These are phyloP conservation scores for Drosophila lutescens DNA, from an alignment of 2,888 invertebrate genomes.

Conservation along the genomic window DNA sequence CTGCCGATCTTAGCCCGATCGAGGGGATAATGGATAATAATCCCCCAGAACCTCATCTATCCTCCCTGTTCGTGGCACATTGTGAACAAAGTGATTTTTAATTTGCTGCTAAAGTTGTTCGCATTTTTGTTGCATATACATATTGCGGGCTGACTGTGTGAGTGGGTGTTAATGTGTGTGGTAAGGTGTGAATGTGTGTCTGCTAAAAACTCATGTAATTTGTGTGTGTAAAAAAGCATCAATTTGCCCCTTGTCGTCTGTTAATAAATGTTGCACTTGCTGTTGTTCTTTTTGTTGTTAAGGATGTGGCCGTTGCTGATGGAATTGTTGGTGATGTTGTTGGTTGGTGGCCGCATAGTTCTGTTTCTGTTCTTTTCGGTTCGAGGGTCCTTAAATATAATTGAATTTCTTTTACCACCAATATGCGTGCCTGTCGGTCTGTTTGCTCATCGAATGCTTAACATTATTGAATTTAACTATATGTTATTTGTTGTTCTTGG, in stretches of 20 bases:
- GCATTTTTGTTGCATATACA: constrained; percentile 44
- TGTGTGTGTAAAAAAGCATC: constrained; percentile 44
- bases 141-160: constrained; percentile 28
- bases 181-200: constrained; percentile 20
- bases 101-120: constrained; percentile 61
- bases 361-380: constrained; percentile 30
- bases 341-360: constrained; percentile 44
- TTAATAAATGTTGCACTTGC: constrained; percentile 42
- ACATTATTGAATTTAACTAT: constrained; percentile 77
- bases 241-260: constrained; percentile 56
- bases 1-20: constrained; percentile 32
- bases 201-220: constrained; percentile 66
- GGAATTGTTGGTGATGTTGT: constrained; percentile 1
- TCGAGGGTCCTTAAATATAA: constrained; percentile 71
- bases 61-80: constrained; percentile 49
- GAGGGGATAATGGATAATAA: constrained; percentile 4
- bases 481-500: constrained; percentile 79
- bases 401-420: constrained; percentile 52
- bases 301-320: constrained; percentile 26
- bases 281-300: constrained; percentile 14
- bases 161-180: constrained; percentile 6
- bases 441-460: constrained; percentile 60
- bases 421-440: constrained; percentile 29
- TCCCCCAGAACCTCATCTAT: constrained; percentile 24
- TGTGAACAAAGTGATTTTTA: constrained; percentile 53